Base-by-base conservation (phyloP, 1,140 invertebrate genomes). In the Lepidurus apus region DNA sequence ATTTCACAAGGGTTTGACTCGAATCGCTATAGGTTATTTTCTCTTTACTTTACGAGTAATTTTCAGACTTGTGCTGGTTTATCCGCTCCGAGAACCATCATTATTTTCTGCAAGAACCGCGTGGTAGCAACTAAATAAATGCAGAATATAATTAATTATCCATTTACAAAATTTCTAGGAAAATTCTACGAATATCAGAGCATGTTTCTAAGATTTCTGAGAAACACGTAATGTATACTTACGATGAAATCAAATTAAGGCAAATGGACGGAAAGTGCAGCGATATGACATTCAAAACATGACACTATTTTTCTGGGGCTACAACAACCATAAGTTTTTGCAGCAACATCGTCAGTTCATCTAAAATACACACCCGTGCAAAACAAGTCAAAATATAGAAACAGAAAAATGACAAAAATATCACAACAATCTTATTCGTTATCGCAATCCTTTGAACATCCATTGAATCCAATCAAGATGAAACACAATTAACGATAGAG, bases 21-120 rank as follows among this genome's bases (percentile, higher is more conserved):
- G 53, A 65, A 13, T 65, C 7, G 17, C 53, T 65, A 17, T 65
- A 17, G 53, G 17, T 65, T 65, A 65, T 65, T 65, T 65, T 65
- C 21, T 21, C 21, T 65, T 65, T 21, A n/a, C 13, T 65, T 65
- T 21, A 65, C 8, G 53, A 65, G 6, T n/a, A 65, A 11, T 65
- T 45, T 85, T 89, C 88, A 90, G 82, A 91, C 87, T 85, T 90
- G 87, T 84, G 89, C 87, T 82, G 89, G 86, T 86, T 90, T 91
- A 78, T 89, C 83, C 83, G 90, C 91, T 74, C 90, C 90, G 81
- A 91, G 87, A 78, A 91, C 90, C 84, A 91, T 84, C 82, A 91
- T 87, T 81, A 90, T 83, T 82, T 90, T 90, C 82, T 91, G 90
- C 80, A 91, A 84, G 81, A 88, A 86, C 80, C 86, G 87, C 11